phyloP scores from a whole-genome alignment of 2,113 vertebrate genomes.

The Amazona vittata region DNA sequence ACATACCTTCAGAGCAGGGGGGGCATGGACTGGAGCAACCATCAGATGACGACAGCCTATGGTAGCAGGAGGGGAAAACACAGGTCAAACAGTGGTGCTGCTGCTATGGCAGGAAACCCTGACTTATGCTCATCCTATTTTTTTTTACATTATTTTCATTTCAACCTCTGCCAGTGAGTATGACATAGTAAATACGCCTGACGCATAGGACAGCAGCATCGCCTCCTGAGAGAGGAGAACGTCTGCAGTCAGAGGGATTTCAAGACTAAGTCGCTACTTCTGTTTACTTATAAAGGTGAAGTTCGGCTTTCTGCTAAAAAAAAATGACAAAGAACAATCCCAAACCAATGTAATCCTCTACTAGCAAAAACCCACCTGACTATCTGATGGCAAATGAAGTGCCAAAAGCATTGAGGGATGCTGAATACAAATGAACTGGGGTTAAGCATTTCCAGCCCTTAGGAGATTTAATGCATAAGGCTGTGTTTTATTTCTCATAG shows the following conservation, averaged over 20 bases:
- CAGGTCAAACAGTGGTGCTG: neutral
- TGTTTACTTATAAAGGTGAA: neutral
- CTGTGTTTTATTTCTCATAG: neutral
- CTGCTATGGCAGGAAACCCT: neutral
- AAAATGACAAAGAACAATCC: neutral
- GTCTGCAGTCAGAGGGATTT: neutral
- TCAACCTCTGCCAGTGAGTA: neutral
- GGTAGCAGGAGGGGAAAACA: neutral
- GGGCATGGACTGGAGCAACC: neutral
- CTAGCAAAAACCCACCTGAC: neutral
- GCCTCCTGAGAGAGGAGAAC: neutral
- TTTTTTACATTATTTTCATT: accelerated
- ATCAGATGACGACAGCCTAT: neutral
- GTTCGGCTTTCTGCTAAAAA: neutral
- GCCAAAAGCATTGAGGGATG: neutral
- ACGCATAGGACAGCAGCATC: neutral
- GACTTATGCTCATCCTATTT: neutral
- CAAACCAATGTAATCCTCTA: neutral
- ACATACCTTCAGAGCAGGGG: accelerated
- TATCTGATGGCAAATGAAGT: neutral
- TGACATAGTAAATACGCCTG: accelerated
- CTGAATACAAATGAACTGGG: neutral
- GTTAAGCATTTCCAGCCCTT: neutral
- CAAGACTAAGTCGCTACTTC: neutral
- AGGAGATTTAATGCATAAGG: neutral